Evolutionary conservation across 2,888 invertebrate species (phyloP).

Genomic region (Eudemis profundana): DNA sequence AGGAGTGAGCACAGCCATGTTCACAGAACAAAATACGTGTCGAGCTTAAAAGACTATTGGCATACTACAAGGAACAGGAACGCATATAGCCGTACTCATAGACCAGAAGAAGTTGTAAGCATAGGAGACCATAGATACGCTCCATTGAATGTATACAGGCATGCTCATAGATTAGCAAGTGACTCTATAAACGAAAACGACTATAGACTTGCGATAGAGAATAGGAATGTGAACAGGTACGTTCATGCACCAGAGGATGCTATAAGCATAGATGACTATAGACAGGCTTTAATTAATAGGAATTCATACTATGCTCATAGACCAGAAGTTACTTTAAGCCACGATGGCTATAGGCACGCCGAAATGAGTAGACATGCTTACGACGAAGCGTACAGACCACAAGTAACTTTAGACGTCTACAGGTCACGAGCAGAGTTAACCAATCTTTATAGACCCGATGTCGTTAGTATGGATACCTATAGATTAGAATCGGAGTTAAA

Average conservation of each 20-base stretch:
- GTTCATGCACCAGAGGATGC: too few relatives aligned
- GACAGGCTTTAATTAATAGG: background rate
- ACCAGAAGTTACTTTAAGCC: background rate
- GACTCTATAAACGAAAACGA: too few relatives aligned
- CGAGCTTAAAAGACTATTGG: background rate
- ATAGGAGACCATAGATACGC: too few relatives aligned
- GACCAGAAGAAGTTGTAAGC: background rate
- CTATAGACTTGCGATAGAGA: too few relatives aligned
- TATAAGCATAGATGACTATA: background rate
- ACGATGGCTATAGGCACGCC: background rate
- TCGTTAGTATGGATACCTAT: background rate
- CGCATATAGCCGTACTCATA: background rate
- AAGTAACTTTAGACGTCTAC: background rate
- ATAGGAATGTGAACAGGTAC: too few relatives aligned
- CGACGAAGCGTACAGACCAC: background rate
- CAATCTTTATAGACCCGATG: constrained; percentile 3
- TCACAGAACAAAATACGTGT: background rate
- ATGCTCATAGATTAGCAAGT: too few relatives aligned
- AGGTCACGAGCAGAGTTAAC: background rate
- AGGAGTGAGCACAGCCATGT: too few relatives aligned
- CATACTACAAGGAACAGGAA: background rate
- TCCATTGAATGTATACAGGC: too few relatives aligned
- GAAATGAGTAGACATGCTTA: background rate
- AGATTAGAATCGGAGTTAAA: background rate
- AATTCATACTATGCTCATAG: background rate